Percentiles rank a stretch among this genome's conserved stretches.
Evolutionary conservation across 1,140 invertebrate genomes (phyloP).

Genomic region (Drosophila varians): DNA sequence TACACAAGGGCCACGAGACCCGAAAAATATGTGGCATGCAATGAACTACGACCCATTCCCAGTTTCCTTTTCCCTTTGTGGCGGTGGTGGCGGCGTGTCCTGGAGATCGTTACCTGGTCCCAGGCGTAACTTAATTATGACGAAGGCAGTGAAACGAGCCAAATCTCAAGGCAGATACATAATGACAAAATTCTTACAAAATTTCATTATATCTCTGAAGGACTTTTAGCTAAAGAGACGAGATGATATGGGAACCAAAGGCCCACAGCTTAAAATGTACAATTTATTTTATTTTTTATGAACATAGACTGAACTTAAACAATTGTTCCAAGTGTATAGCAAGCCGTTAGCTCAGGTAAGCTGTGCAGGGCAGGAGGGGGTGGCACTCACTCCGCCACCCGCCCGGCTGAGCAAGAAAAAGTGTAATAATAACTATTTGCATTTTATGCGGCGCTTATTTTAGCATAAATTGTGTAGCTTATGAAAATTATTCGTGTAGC

Average conservation of each 20-base stretch:
- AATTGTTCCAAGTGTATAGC: not conserved
- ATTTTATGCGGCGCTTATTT: conserved; percentile 81
- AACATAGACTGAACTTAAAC: too few species aligned
- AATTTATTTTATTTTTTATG: not conserved
- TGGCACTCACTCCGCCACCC: not conserved
- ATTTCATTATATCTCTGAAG: not conserved
- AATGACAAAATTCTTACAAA: not conserved
- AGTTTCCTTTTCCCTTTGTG: not conserved
- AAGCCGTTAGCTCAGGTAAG: not conserved
- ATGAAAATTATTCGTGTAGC: conserved; percentile 76
- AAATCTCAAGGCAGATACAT: conserved; percentile 25
- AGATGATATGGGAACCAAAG: too few species aligned
- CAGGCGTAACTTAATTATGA: conserved; percentile 69
- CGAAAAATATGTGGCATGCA: conserved; percentile 44
- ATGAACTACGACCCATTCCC: conserved; percentile 52
- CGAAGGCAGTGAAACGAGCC: conserved; percentile 37
- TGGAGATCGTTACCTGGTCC: conserved; percentile 17
- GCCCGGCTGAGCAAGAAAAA: conserved; percentile 54
- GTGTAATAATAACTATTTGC: conserved; percentile 81
- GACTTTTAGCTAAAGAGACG: not conserved
- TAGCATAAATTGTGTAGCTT: conserved; percentile 79
- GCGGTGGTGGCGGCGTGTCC: not conserved
- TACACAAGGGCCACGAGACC: conserved; percentile 30
- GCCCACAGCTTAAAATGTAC: not conserved
- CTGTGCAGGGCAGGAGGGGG: not conserved